These are phyloP conservation scores for Varanus komodoensis DNA, from an alignment of 2,113 vertebrate genomes.

Conservation along the genomic window DNA sequence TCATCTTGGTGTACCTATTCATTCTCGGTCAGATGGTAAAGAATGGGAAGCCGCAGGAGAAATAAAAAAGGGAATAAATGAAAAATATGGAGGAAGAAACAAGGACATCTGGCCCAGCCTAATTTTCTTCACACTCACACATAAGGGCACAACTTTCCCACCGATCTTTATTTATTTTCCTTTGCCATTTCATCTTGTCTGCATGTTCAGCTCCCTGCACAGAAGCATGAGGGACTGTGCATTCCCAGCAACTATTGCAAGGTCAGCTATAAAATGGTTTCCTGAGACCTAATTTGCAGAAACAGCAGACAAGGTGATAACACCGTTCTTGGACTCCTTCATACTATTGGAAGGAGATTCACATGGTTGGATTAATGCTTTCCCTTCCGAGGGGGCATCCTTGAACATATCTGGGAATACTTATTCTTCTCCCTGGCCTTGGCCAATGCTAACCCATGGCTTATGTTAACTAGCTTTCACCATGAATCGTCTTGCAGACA, in stretches of 20 bases:
- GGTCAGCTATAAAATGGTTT: not conserved
- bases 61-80: not conserved
- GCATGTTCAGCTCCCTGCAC: not conserved
- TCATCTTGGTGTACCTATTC: not conserved
- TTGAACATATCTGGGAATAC: too few relatives aligned
- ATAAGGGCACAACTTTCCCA: not conserved
- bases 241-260: not conserved
- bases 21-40: not conserved
- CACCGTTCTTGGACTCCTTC: not conserved
- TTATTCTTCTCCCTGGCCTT: not conserved
- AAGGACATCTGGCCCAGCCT: too few relatives aligned
- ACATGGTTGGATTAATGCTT: not conserved
- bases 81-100: not conserved
- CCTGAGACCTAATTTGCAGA: not conserved
- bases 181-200: not conserved
- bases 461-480: too few relatives aligned
- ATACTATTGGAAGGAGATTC: not conserved
- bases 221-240: not conserved
- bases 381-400: too few relatives aligned
- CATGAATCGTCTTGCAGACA: too few relatives aligned
- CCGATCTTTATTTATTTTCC: not conserved
- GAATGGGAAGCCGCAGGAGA: not conserved
- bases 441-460: too few relatives aligned
- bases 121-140: not conserved
- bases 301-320: not conserved